Evolutionary conservation across 2,888 invertebrate genomes (phyloP).

Genomic region (Malthinus seriepunctatus): DNA sequence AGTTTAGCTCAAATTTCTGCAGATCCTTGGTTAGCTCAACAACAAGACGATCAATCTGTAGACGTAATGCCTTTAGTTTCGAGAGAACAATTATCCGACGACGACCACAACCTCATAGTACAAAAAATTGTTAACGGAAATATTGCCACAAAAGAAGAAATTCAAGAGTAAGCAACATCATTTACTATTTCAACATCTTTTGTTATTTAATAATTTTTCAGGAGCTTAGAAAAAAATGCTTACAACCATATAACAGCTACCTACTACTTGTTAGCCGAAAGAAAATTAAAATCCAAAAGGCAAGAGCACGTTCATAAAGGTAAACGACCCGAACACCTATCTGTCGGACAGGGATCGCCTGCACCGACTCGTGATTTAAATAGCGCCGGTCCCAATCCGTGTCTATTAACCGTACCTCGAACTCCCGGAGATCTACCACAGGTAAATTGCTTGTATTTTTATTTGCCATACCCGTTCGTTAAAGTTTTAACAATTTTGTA

Average conservation of each 20-base stretch:
- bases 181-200: slow-evolving; percentile 12
- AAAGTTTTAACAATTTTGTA: slow-evolving; percentile 45
- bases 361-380: slow-evolving; percentile 43
- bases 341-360: slow-evolving; percentile 46
- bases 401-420: slow-evolving; percentile 64
- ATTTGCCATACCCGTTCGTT: neutral
- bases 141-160: slow-evolving; percentile 93
- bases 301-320: slow-evolving; percentile 62
- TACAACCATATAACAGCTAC: slow-evolving; percentile 99
- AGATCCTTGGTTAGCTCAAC: slow-evolving; percentile 80
- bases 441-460: slow-evolving; percentile 49
- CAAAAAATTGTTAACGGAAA: slow-evolving; percentile 96
- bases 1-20: slow-evolving; percentile 84
- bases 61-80: slow-evolving; percentile 82
- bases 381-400: slow-evolving; percentile 44
- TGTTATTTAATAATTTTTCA: slow-evolving; percentile 51
- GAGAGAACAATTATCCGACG: slow-evolving; percentile 86
- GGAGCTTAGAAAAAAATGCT: slow-evolving; percentile 91
- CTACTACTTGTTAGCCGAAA: slow-evolving; percentile 94
- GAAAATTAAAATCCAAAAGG: slow-evolving; percentile 80
- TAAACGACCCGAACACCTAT: slow-evolving; percentile 52
- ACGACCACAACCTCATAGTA: slow-evolving; percentile 88
- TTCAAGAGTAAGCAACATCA: slow-evolving; percentile 72
- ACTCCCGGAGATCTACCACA: slow-evolving; percentile 71
- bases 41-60: slow-evolving; percentile 56